These are phyloP conservation scores for Hoplostethus mediterraneus DNA, from an alignment of 2,797 vertebrate species.

Conservation along the genomic window DNA sequence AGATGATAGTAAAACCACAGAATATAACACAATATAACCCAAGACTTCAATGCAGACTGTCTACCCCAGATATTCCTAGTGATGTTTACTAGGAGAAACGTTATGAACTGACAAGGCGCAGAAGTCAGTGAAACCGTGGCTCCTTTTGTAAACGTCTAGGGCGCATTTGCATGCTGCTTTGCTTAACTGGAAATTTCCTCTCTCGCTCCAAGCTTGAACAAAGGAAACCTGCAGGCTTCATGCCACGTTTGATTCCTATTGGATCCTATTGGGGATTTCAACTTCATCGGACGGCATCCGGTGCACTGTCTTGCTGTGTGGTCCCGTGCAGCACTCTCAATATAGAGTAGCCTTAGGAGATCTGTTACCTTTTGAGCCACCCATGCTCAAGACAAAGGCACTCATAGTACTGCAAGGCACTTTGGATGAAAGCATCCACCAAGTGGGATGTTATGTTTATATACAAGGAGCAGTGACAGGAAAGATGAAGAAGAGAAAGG, in stretches of 20 bases:
- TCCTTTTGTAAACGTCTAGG: constrained; percentile 22
- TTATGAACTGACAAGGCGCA: background rate
- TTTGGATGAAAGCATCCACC: background rate
- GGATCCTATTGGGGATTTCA: background rate
- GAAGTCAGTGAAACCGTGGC: background rate
- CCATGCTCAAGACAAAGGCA: too few species aligned
- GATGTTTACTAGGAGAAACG: background rate
- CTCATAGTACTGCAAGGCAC: background rate
- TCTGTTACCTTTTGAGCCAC: too few species aligned
- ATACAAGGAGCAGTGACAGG: background rate
- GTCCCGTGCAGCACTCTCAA: background rate
- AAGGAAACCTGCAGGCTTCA: constrained; percentile 9
- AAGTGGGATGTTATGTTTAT: background rate
- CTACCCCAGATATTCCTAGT: background rate
- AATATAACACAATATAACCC: too few species aligned
- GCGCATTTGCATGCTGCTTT: constrained; percentile 44
- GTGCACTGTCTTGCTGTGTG: background rate
- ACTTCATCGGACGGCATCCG: background rate
- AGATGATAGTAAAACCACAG: too few species aligned
- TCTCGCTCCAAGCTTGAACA: constrained; percentile 7
- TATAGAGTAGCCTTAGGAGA: too few species aligned
- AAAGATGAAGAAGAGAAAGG: background rate
- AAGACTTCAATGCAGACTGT: background rate
- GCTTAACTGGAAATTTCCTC: constrained; percentile 12
- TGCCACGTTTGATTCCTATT: background rate